Evolutionary conservation across 2,888 invertebrate genomes (phyloP), one percentile per base, ranked within the genome.

Genomic region (Dryocosmus kuriphilus): DNA sequence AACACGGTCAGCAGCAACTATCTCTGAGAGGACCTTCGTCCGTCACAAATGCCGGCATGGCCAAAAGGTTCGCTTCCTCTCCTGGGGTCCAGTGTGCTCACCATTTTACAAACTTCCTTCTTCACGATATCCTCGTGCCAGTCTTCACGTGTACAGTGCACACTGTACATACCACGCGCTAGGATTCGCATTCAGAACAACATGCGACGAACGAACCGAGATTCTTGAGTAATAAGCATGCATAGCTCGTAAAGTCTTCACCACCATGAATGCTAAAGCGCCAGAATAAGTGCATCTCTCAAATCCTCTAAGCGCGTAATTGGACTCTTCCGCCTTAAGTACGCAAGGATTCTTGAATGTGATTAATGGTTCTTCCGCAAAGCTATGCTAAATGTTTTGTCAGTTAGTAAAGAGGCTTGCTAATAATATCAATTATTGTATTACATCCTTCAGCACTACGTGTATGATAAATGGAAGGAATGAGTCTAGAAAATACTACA

Each of bases 171-270:
- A 65, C 35, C 65, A 65, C 24, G 46, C 27, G 67, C 46, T 27
- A 11, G 7, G 41, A 46, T 46, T 46, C 27, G 27, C 27, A 46
- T 67, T 41, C 67, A 67, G 41, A 46, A 27, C 67, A 67, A 30
- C 67, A 67, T 67, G 46, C 67, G 67, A 67, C 67, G 27, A 67
- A 67, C 46, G 24, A 24, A 57, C 57, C 57, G 27, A 67, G 41
- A 67, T 67, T 67, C 67, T 46, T 46, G 41, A 67, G 46, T 67
- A 46, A 67, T 67, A 67, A 67, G 27, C 67, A 24, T 67, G 41
- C 27, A 67, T 67, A 38, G 38, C 67, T 67, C 67, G 67, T 67
- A 67, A 67, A 67, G 16, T 67, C 46, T 67, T 67, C 27, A 46
- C 67, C 67, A 46, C n/a, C 67, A 67, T 67, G 41, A 67, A 46